Evolutionary conservation across 2,888 invertebrate genomes (phyloP).

Genomic region (Fragum fragum): DNA sequence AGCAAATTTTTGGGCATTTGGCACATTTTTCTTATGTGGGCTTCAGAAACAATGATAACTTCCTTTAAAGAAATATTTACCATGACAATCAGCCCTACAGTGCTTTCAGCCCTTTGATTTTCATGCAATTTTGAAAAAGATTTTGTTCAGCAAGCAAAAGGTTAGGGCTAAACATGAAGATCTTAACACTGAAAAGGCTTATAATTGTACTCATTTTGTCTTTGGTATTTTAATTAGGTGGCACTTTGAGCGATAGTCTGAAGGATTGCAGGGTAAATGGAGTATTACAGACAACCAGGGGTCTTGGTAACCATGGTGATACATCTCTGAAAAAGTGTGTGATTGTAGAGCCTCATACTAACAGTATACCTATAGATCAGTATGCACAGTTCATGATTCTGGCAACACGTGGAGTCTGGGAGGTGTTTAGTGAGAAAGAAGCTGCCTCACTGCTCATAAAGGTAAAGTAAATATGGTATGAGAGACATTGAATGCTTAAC

Average conservation of each 20-base stretch:
- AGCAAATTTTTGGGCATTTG: too few relatives aligned
- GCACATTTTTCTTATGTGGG: too few relatives aligned
- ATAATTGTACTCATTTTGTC: too few relatives aligned
- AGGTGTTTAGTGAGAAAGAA: slow-evolving; percentile 84
- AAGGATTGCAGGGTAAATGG: slow-evolving; percentile 83
- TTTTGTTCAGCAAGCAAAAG: too few relatives aligned
- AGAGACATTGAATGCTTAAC: too few relatives aligned
- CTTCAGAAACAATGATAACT: too few relatives aligned
- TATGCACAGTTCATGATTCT: slow-evolving; percentile 84
- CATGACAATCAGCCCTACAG: too few relatives aligned
- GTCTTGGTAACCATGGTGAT: slow-evolving; percentile 87
- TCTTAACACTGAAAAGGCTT: background rate
- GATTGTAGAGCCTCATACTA: slow-evolving; percentile 80
- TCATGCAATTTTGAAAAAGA: too few relatives aligned
- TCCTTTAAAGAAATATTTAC: too few relatives aligned
- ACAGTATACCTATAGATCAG: slow-evolving; percentile 82
- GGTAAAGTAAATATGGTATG: slow-evolving; percentile 74
- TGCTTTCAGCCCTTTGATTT: too few relatives aligned
- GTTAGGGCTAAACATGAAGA: too few relatives aligned
- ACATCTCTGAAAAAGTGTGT: slow-evolving; percentile 81
- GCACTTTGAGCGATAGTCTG: slow-evolving; percentile 80
- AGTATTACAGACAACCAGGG: slow-evolving; percentile 83
- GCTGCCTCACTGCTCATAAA: slow-evolving; percentile 80
- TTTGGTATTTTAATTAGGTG: too few relatives aligned
- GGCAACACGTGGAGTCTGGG: slow-evolving; percentile 85